These are phyloP conservation scores for Elaphurus davidianus DNA, from an alignment of 2,113 vertebrate genomes.

Conservation along the genomic window DNA sequence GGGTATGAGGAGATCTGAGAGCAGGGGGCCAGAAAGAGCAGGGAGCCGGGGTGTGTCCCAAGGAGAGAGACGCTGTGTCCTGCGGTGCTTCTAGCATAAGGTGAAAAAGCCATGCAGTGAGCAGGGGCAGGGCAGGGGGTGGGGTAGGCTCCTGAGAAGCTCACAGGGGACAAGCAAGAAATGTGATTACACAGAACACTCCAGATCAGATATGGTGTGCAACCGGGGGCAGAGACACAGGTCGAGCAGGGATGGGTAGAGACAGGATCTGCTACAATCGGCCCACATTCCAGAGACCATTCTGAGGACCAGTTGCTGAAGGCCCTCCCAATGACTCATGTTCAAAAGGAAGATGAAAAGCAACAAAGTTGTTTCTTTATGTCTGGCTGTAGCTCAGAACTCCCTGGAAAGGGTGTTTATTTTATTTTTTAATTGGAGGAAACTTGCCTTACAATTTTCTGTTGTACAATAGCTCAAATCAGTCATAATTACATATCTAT, in stretches of 20 bases:
- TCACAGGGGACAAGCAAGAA: background rate
- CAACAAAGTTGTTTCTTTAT: background rate
- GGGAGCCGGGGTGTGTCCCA: accelerated
- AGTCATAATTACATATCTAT: background rate
- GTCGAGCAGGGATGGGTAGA: background rate
- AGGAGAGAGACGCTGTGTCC: background rate
- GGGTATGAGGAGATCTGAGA: background rate
- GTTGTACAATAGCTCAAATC: background rate
- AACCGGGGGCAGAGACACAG: too few relatives aligned
- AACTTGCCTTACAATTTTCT: background rate
- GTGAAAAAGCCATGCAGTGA: accelerated
- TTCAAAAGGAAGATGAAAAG: background rate
- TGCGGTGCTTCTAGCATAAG: background rate
- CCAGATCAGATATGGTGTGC: background rate
- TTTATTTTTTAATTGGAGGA: background rate
- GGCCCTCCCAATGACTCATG: background rate
- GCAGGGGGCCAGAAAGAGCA: background rate
- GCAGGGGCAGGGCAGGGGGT: background rate
- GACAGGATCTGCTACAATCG: background rate
- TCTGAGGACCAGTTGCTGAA: background rate
- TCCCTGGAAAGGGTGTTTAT: background rate
- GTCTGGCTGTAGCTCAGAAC: background rate
- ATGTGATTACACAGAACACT: background rate
- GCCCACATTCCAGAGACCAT: background rate
- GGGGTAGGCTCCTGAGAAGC: background rate